Evolutionary conservation across 2,888 invertebrate genomes (phyloP), one percentile per base, ranked within the genome.

Genomic region (Sipha maydis): DNA sequence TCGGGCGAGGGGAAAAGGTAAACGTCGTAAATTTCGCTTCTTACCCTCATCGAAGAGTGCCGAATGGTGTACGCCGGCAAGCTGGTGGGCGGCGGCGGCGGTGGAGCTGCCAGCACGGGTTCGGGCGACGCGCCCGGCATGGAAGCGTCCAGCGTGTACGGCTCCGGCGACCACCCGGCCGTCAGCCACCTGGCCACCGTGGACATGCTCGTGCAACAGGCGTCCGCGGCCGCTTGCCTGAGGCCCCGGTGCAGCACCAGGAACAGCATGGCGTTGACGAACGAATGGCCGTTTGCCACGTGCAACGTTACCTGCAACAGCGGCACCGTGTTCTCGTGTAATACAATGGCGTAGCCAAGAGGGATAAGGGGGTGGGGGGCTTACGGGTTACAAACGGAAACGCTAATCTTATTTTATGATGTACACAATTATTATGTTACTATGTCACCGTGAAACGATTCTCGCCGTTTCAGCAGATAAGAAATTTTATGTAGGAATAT

Each of bases 261-360:
- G 92, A 96, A 96, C 90, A 96, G 93, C 69, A 95, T 94, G 5
- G 96, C 96, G 91, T 96, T 96, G 90, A 96, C 96, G 91, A 96
- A 96, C 67, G 96, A 96, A 92, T 97, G 97, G 90, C 96, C 95
- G 93, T 96, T 96, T 90, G 96, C 96, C 92, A 96, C 96, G 94
- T 96, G 96, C 91, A 97, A 93, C 83, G 96, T 96, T 91, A 96
- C 95, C 95, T 96, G 94, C 90, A 83, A 80, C 38, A 48, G 17
- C n/a, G 41, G 1, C 0, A 38, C 25, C 69, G 69, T 3, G 48
- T 48, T 48, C 14, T 48, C 48, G 14, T 48, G n/a, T n/a, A n/a
- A 41, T 41, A 41, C 9, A 41, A 9, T n/a, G n/a, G n/a, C n/a
- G n/a, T n/a, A n/a, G n/a, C n/a, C n/a, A n/a, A n/a, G n/a, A n/a